These are phyloP conservation scores for Xanthorhoe designata DNA, from an alignment of 2,888 invertebrate species.

Conservation along the genomic window DNA sequence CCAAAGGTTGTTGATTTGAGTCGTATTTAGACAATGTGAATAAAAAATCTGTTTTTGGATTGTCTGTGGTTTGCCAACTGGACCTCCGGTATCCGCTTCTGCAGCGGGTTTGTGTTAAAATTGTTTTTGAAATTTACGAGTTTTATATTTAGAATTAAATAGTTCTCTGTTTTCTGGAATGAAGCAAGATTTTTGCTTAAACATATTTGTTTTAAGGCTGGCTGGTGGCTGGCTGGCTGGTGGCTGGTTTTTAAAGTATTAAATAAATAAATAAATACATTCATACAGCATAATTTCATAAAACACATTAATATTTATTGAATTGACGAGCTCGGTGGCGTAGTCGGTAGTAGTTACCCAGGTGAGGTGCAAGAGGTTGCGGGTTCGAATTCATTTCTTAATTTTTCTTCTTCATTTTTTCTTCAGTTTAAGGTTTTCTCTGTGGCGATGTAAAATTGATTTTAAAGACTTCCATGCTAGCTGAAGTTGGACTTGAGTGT, in stretches of 20 bases:
- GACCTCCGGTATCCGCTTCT: slow-evolving; percentile 51
- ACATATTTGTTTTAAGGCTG: background rate
- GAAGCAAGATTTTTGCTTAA: background rate
- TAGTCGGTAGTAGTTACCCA: too few relatives aligned
- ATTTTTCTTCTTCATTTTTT: too few relatives aligned
- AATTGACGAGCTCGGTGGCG: too few relatives aligned
- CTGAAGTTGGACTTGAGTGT: background rate
- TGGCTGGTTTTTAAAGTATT: too few relatives aligned
- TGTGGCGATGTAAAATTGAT: background rate
- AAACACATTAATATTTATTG: too few relatives aligned
- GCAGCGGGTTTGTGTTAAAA: slow-evolving; percentile 40
- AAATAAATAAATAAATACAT: too few relatives aligned
- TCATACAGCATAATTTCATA: too few relatives aligned
- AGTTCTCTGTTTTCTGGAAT: background rate
- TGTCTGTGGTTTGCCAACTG: slow-evolving; percentile 57
- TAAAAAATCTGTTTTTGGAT: slow-evolving; percentile 44
- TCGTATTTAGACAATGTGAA: slow-evolving; percentile 50
- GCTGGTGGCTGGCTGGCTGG: too few relatives aligned
- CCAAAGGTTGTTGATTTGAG: slow-evolving; percentile 49
- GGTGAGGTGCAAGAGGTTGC: too few relatives aligned
- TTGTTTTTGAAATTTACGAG: slow-evolving; percentile 4
- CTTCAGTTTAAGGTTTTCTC: slow-evolving; percentile 2
- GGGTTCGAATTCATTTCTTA: too few relatives aligned
- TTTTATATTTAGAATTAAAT: background rate
- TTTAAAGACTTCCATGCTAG: slow-evolving; percentile 5